Conservation (phyloP, 2,113 vertebrate species). For the Alligator sinensis region DNA sequence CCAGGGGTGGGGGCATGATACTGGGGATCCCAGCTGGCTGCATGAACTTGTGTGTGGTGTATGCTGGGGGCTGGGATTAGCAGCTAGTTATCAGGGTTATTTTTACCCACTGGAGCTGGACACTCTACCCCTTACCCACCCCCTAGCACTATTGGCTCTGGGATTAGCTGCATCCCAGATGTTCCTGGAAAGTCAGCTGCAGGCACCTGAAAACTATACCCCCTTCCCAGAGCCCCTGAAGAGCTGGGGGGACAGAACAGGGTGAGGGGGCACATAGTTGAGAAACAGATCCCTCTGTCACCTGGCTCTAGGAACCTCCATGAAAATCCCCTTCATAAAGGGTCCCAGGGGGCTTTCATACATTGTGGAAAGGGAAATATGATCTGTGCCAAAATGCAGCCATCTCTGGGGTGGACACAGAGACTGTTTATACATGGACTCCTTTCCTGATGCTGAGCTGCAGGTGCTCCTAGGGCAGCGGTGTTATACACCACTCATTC, state of each 20-base stretch:
- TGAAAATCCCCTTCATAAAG: too few relatives aligned
- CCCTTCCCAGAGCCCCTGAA: neutral
- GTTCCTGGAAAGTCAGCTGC: conserved; percentile 19
- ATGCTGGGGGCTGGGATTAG: neutral
- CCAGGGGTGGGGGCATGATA: too few relatives aligned
- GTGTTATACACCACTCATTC: too few relatives aligned
- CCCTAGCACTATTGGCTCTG: neutral
- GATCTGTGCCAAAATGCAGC: neutral
- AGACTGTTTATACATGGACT: too few relatives aligned
- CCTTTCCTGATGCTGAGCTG: too few relatives aligned
- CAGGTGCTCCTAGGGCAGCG: too few relatives aligned
- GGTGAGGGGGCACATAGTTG: neutral
- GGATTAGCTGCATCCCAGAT: neutral
- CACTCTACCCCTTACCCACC: neutral
- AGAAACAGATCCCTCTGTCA: neutral
- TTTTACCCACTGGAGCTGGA: neutral
- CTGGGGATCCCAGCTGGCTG: neutral
- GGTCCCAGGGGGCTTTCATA: neutral
- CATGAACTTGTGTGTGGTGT: neutral
- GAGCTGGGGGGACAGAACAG: neutral
- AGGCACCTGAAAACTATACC: neutral
- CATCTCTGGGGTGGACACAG: neutral
- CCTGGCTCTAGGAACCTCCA: neutral
- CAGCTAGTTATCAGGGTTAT: conserved; percentile 24
- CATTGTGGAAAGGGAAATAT: neutral